Evolutionary conservation across 2,113 vertebrate genomes (phyloP), one percentile per base, ranked within the genome.

Genomic region (Melanocharis versteri): DNA sequence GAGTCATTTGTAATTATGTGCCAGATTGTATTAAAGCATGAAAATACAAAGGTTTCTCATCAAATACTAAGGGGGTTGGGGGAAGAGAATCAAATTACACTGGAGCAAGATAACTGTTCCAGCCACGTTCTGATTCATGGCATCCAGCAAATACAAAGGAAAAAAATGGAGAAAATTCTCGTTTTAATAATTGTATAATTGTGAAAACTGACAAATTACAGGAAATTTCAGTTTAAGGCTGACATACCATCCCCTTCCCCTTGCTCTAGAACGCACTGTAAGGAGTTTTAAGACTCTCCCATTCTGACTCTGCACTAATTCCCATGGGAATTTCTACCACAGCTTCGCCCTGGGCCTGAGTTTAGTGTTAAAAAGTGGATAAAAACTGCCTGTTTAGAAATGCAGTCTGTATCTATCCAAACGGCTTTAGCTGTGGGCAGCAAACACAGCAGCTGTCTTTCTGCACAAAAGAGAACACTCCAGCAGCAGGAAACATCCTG

Each of bases 1-100:
- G 95, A 97, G 97, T 96, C 97, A 97, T 97, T 97, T 97, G 95
- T 97, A 98, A 98, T 98, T 97, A 98, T 81, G 95, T 97, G 97
- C 97, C 97, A 96, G 97, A 97, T 97, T 97, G 97, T 96, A 97
- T 97, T 97, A 97, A 97, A 97, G 97, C 97, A 96, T 97, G 97
- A 96, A 97, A 97, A 97, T 96, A 96, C 96, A 96, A 96, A 97
- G 94, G 90, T 93, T 97, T 97, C 94, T 97, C 96, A 97, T 97
- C 94, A 97, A 97, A 95, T 82, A 92, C 90, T 86, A 89, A 97
- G 78, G n/a, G 75, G 18, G 58, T 72, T 78, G 79, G 69, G 66
- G 83, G 45, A 73, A 86, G 37, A 93, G 92, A 96, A 96, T 96
- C 96, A 96, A 96, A 97, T 97, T 97, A 95, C 94, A 61, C 76